phyloP scores from a whole-genome alignment of 2,888 invertebrate genomes.

The Mystacides longicornis region DNA sequence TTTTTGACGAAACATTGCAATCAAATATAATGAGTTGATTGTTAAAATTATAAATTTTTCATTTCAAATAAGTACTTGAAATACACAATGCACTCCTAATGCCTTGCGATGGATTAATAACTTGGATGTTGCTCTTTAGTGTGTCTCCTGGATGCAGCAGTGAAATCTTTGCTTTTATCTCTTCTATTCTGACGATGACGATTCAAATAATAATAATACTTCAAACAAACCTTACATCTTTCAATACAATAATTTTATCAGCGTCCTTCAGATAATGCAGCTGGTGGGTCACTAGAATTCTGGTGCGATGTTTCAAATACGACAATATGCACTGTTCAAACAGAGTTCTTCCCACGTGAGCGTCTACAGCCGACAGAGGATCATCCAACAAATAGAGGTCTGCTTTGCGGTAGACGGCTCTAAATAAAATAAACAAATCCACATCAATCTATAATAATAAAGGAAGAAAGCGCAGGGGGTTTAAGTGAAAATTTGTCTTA shows the following conservation, averaged over 20 bases:
- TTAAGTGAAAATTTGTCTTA: neutral
- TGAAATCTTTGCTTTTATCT: too few relatives aligned
- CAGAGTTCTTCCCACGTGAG: constrained; percentile 69
- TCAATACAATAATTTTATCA: constrained; percentile 57
- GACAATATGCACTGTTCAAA: constrained; percentile 71
- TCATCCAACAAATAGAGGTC: constrained; percentile 80
- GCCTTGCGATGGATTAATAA: too few relatives aligned
- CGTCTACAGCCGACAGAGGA: constrained; percentile 78
- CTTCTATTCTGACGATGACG: too few relatives aligned
- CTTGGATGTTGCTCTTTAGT: too few relatives aligned
- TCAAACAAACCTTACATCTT: constrained; percentile 38
- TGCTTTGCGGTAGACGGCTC: constrained; percentile 56
- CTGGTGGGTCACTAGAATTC: constrained; percentile 80
- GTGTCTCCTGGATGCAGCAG: too few relatives aligned
- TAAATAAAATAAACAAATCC: constrained; percentile 6
- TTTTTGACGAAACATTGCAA: too few relatives aligned
- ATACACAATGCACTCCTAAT: neutral
- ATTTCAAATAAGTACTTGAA: neutral
- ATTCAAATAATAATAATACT: too few relatives aligned
- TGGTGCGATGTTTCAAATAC: constrained; percentile 57
- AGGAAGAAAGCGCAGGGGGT: too few relatives aligned
- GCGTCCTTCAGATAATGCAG: constrained; percentile 69
- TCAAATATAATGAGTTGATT: too few relatives aligned
- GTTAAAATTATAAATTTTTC: neutral
- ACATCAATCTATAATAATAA: neutral